Base-by-base conservation (phyloP, 35 echinoderm and acorn worm genomes). In the Holothuria glaberrima region DNA sequence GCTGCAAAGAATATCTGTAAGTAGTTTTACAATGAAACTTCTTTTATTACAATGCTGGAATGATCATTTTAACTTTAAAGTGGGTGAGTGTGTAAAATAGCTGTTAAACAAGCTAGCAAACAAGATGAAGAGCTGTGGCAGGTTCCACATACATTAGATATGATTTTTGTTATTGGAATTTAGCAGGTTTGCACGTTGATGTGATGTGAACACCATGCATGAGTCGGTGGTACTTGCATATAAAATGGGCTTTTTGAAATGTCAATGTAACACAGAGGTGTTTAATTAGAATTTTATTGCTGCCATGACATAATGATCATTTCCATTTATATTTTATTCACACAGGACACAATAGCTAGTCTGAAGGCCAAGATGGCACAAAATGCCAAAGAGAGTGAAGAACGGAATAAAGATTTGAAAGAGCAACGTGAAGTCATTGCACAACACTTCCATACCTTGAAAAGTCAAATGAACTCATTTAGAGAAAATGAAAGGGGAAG, bases 1-100 rank as follows among this genome's bases (percentile, higher is more conserved):
- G 72, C 75, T 99, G 13, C 97, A 99, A 81, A 99, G 97, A 69
- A 94, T 99, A 95, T 99, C 97, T 27, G 97, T 99, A 68, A 84
- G 80, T 84, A 33, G n/a, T n/a, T n/a, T n/a, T n/a, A 33, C 12
- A 1, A 27, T 54, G 50, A 54, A 12, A 14, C 10, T 17, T 46
- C 50, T 54, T 54, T 0, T 5, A 14, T 54, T 54, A 9, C 9
- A 5, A 54, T 17, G 16, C 0, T 54, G 50, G 13, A 54, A 54
- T 0, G 13, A 5, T 41, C 36, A 4, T 41, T 2, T 41, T 41
- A 2, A 4, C 36, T 41, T 41, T 41, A 41, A 4, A 2, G 7
- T 41, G 36, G 36, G 2, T 41, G 36, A 41, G 7, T 4, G 2
- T 41, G 36, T 41, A 41, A 41, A 41, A 41, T 41, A 7, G 7